A percentile compares a stretch with the other conserved stretches of the same genome.
Evolutionary conservation across 2,113 vertebrate genomes (phyloP).

Genomic region (Otolemur garnettii): DNA sequence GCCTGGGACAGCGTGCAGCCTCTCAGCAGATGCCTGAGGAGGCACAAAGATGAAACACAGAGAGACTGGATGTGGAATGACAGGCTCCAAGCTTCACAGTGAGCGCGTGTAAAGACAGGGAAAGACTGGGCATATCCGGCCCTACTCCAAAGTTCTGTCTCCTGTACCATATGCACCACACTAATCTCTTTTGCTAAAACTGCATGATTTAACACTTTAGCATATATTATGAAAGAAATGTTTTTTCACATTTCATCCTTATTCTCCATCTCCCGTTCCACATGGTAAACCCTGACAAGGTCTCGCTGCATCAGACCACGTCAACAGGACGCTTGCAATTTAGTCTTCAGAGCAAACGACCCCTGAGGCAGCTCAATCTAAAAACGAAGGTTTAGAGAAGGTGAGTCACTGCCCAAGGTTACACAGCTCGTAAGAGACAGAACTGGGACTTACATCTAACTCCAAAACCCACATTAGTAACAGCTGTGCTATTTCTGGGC

Average conservation of each 20-base stretch:
- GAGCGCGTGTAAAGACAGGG: not conserved
- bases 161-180: not conserved
- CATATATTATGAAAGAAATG: not conserved
- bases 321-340: not conserved
- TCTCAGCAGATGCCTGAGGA: not conserved
- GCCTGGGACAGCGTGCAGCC: not conserved
- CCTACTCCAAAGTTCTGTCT: not conserved
- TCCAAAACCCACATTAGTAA: slow-evolving; percentile 2
- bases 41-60: not conserved
- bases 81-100: not conserved
- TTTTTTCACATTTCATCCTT: slow-evolving; percentile 18
- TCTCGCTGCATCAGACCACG: not conserved
- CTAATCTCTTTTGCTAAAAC: slow-evolving; percentile 35
- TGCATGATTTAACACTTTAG: not conserved
- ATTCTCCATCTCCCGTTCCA: slow-evolving; percentile 18
- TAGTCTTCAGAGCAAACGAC: not conserved
- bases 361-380: not conserved
- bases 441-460: not conserved
- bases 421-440: not conserved
- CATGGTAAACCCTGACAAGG: not conserved
- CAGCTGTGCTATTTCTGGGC: not conserved
- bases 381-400: not conserved
- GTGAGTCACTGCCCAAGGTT: slow-evolving; percentile 4
- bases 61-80: not conserved
- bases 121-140: not conserved